Conservation (phyloP, 2,888 invertebrate species). For the Endotricha flammealis region DNA sequence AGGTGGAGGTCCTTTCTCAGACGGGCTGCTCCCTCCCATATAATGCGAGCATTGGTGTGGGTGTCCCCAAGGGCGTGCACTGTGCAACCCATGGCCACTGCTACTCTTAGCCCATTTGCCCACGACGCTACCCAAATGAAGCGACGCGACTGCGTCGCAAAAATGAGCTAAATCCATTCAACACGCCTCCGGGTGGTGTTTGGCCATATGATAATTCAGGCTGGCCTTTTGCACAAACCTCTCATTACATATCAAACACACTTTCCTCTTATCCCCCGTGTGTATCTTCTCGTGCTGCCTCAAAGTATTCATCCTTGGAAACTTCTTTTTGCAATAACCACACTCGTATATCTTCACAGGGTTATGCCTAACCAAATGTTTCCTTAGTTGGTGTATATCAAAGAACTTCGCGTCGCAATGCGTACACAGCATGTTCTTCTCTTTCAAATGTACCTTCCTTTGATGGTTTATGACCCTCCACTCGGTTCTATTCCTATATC, state of each 20-base stretch:
- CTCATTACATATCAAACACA: conserved; percentile 24
- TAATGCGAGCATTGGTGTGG: too few relatives aligned
- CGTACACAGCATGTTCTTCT: conserved; percentile 21
- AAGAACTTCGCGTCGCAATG: conserved; percentile 22
- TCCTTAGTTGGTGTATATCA: conserved; percentile 14
- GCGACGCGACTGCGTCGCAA: too few relatives aligned
- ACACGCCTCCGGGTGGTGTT: conserved; percentile 20
- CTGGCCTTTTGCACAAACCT: conserved; percentile 29
- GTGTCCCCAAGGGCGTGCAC: too few relatives aligned
- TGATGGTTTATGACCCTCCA: conserved; percentile 25
- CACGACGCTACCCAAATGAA: too few relatives aligned
- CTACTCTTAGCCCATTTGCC: too few relatives aligned
- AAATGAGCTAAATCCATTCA: neutral
- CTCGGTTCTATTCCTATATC: neutral
- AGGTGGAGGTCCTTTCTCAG: too few relatives aligned
- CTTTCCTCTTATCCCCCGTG: conserved; percentile 20
- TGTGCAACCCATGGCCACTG: too few relatives aligned
- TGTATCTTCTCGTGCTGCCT: conserved; percentile 24
- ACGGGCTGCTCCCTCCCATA: too few relatives aligned
- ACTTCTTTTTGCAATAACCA: conserved; percentile 34
- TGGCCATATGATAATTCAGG: conserved; percentile 27
- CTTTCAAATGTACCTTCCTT: conserved; percentile 28
- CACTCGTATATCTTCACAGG: conserved; percentile 31
- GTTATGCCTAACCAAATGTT: conserved; percentile 19
- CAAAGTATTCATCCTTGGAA: conserved; percentile 19